Evolutionary conservation across 2,797 vertebrate genomes (phyloP).

Genomic region (Tapera naevia): DNA sequence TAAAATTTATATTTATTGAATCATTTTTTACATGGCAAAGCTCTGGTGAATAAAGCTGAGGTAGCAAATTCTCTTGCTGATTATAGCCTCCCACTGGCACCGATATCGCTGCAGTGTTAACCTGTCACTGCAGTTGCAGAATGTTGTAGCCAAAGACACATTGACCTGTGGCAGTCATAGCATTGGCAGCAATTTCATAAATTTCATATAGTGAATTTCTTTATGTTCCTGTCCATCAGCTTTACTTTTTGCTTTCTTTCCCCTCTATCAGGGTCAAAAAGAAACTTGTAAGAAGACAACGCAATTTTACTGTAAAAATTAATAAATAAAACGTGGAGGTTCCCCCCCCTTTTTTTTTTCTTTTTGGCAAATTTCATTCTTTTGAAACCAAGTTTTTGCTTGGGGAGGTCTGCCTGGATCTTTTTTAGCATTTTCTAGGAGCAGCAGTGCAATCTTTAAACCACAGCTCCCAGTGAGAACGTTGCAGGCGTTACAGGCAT

Average conservation of each 20-base stretch:
- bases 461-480: not conserved
- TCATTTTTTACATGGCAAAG: not conserved
- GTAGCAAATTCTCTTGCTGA: not conserved
- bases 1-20: not conserved
- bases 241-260: not conserved
- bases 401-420: not conserved
- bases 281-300: not conserved
- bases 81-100: not conserved
- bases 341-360: fast-evolving
- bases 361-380: not conserved
- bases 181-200: not conserved
- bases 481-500: fast-evolving
- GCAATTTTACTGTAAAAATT: not conserved
- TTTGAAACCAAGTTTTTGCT: not conserved
- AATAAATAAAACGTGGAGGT: not conserved
- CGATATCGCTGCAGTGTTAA: not conserved
- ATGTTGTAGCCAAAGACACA: fast-evolving
- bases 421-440: not conserved
- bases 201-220: not conserved
- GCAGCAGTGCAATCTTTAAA: not conserved
- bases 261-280: not conserved
- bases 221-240: not conserved
- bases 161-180: not conserved
- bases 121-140: not conserved
- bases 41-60: constrained; percentile 3